phyloP scores from a whole-genome alignment of 2,113 vertebrate species.

The Rhea pennata region DNA sequence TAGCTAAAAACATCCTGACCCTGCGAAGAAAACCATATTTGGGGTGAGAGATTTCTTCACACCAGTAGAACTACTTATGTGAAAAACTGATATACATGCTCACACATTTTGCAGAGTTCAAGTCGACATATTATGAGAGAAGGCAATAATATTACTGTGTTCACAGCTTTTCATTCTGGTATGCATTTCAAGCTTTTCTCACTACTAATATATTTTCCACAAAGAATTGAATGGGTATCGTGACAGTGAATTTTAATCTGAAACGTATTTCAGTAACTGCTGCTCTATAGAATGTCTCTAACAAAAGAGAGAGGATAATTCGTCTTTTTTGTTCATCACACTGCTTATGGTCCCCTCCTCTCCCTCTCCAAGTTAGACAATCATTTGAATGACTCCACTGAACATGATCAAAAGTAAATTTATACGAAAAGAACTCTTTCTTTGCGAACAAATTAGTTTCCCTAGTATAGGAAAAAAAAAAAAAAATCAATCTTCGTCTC shows the following conservation, averaged over 20 bases:
- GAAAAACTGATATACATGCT: fast-evolving
- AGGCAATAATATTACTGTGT: not conserved
- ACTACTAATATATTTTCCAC: not conserved
- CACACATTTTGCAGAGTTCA: not conserved
- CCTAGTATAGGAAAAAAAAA: not conserved
- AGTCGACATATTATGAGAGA: not conserved
- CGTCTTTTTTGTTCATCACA: not conserved
- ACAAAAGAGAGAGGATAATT: not conserved
- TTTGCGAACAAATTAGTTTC: not conserved
- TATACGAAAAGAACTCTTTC: not conserved
- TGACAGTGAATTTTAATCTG: not conserved
- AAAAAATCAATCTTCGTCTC: not conserved
- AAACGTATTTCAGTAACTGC: not conserved
- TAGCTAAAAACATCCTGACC: not conserved
- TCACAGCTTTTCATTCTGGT: not conserved
- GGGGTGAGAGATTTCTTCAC: not conserved
- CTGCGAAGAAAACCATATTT: fast-evolving
- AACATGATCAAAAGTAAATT: not conserved
- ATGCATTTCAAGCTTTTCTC: not conserved
- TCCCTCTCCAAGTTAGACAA: not conserved
- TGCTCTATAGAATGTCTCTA: not conserved
- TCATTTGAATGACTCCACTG: not conserved
- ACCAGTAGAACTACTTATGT: not conserved
- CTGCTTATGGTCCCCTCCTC: not conserved
- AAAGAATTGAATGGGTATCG: not conserved